Base-by-base conservation (phyloP, 2,797 vertebrate genomes). In the Sebastes steindachneri region DNA sequence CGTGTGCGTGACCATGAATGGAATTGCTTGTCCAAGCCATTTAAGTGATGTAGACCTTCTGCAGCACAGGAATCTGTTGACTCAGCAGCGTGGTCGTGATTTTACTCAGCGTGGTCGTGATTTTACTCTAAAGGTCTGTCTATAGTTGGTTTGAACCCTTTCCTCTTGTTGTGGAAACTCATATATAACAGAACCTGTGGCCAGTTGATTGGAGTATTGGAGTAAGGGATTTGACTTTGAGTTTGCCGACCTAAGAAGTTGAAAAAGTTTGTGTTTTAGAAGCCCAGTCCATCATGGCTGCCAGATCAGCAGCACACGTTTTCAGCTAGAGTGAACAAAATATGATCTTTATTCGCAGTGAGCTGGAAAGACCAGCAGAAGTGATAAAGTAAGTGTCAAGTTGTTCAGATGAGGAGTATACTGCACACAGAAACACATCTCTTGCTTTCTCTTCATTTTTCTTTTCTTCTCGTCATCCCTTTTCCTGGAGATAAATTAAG, bases 321-420 rank as follows among this genome's bases (percentile, higher is more conserved):
- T 64, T 80, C 26, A 54, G 51, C 21, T 6, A 65, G 37, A 77
- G 25, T 23, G 45, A 78, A 78, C 19, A 72, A 59, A 37, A 66
- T 48, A 66, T 3, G 1, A 58, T 63, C 7, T 73, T 29, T 68
- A 68, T 45, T 57, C 3, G 0, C 2, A 2, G 10, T 31, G 54
- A 75, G 65, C 21, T 62, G 14, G 19, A 68, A 67, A 66, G 62
- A 67, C 17, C 25, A 37, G 72, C 37, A 65, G 59, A 80, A 74
- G 29, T 73, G 77, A 87, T 79, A 51, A 77, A 87, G 37, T 68
- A 70, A 83, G 72, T 85, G 83, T 87, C 83, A 86, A 59, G 85
- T 79, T 85, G 78, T 81, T 79, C 79, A 78, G 64, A 77, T 63
- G 59, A 70, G 35, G 33, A 73, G 54, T 25, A 12, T n/a, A 31